Evolutionary conservation across 2,113 vertebrate species (phyloP), one percentile per base, ranked within the genome.

Genomic region (Saguinus imperator): DNA sequence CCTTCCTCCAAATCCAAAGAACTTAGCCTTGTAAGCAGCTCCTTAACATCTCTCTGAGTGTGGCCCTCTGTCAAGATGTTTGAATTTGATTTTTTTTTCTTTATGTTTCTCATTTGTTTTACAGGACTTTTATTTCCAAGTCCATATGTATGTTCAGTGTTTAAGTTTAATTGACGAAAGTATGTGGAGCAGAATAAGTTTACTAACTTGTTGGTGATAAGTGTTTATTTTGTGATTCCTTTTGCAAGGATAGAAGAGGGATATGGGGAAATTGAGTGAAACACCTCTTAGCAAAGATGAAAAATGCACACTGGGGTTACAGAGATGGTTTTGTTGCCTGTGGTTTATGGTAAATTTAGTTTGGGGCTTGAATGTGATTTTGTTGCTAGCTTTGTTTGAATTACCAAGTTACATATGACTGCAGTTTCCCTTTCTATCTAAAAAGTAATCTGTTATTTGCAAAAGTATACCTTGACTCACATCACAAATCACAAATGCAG

Each of bases 1-100:
- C 99, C 99, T 89, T 99, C 99, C 93, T 99, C 99, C 96, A 99
- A 99, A 98, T 99, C 99, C 99, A 99, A 99, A 99, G 99, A 99
- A 98, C 99, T 99, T 97, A 99, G 99, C 98, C 99, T 99, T 99
- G 99, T 99, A 99, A 99, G 99, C 97, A 86, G 48, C 82, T 96
- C 40, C 75, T 4, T 72, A 89, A 83, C 16, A 10, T 92, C 81
- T 58, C 91, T 70, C 48, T 81, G n/a, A 2, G 73, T 58, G 1
- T 84, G 25, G 27, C 11, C 45, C 57, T 35, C 0, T 92, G 95
- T 94, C 8, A 27, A 29, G 37, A 50, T 89, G 61, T 21, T 72
- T 95, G 57, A 35, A 23, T 91, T 88, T 58, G 27, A 23, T 87
- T 66, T 50, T 52, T 50, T 35, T 6, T n/a, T 85, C 92, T 93